A percentile compares a stretch with the other conserved stretches of the same genome.
Evolutionary conservation across 2,888 invertebrate species (phyloP).

Genomic region (Sesia apiformis): DNA sequence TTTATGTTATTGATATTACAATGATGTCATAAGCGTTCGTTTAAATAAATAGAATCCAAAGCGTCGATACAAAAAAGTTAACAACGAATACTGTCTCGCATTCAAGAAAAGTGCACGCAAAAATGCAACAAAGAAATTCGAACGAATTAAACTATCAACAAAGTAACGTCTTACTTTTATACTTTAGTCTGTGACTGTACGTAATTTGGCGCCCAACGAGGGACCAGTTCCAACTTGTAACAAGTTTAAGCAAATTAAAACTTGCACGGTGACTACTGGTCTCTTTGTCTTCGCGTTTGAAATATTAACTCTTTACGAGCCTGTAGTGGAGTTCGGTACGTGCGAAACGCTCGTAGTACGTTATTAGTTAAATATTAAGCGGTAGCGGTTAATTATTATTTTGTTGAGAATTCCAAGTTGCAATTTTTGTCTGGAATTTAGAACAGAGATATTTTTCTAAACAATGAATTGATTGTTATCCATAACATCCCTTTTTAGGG

Average conservation of each 20-base stretch:
- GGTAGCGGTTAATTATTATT: not conserved
- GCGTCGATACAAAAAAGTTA: not conserved
- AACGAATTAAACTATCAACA: constrained; percentile 67
- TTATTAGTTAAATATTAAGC: constrained; percentile 57
- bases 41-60: not conserved
- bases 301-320: constrained; percentile 71
- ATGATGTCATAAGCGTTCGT: too few relatives aligned
- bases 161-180: constrained; percentile 39
- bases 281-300: constrained; percentile 59
- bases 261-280: constrained; percentile 64
- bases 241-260: constrained; percentile 74
- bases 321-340: constrained; percentile 53
- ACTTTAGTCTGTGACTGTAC: constrained; percentile 22
- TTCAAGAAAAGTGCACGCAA: not conserved
- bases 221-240: constrained; percentile 69
- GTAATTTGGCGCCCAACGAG: constrained; percentile 67
- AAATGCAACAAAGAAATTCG: constrained; percentile 27
- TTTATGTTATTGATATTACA: too few relatives aligned
- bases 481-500: too few relatives aligned
- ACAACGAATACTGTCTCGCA: not conserved
- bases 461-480: too few relatives aligned
- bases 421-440: too few relatives aligned
- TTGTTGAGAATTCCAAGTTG: not conserved
- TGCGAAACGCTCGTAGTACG: constrained; percentile 38
- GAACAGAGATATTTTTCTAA: too few relatives aligned